phyloP scores from a whole-genome alignment of 1,140 invertebrate genomes.

The Drosophila ogumai region DNA sequence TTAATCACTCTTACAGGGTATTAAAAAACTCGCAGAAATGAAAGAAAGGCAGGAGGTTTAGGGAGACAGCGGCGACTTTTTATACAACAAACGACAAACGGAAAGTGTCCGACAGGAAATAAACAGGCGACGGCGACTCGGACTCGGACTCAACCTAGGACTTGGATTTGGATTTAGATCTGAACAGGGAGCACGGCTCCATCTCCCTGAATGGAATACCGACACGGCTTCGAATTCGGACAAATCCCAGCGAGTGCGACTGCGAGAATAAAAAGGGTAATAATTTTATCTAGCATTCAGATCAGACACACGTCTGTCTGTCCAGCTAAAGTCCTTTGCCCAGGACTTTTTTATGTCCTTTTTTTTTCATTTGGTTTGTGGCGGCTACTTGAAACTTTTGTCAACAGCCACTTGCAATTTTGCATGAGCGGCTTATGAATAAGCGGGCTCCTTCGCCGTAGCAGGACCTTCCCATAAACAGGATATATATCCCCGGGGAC shows the following conservation, averaged over 20 bases:
- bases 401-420: slow-evolving; percentile 69
- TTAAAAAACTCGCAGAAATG: slow-evolving; percentile 1
- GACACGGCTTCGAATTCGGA: slow-evolving; percentile 48
- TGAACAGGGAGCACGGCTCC: slow-evolving; percentile 16
- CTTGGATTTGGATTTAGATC: slow-evolving; percentile 35
- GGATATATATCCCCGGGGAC: slow-evolving; percentile 11
- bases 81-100: slow-evolving; percentile 84
- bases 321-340: slow-evolving; percentile 32
- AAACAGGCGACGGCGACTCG: slow-evolving; percentile 65
- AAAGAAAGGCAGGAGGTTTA: slow-evolving; percentile 13
- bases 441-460: slow-evolving; percentile 20
- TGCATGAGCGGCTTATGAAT: slow-evolving; percentile 71
- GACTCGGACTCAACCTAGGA: slow-evolving; percentile 30
- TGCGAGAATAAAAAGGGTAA: slow-evolving; percentile 83
- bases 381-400: slow-evolving; percentile 69
- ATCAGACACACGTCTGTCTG: slow-evolving; percentile 82
- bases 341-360: slow-evolving; percentile 20
- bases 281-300: slow-evolving; percentile 84
- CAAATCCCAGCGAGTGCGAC: slow-evolving; percentile 54
- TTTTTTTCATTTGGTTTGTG: slow-evolving; percentile 35
- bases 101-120: slow-evolving; percentile 85
- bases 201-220: slow-evolving; percentile 20
- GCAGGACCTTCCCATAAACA: slow-evolving; percentile 2
- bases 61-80: slow-evolving; percentile 60
- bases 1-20: background rate